Evolutionary conservation across 2,113 vertebrate species (phyloP).

Genomic region (Psammodynastes pulverulentus): DNA sequence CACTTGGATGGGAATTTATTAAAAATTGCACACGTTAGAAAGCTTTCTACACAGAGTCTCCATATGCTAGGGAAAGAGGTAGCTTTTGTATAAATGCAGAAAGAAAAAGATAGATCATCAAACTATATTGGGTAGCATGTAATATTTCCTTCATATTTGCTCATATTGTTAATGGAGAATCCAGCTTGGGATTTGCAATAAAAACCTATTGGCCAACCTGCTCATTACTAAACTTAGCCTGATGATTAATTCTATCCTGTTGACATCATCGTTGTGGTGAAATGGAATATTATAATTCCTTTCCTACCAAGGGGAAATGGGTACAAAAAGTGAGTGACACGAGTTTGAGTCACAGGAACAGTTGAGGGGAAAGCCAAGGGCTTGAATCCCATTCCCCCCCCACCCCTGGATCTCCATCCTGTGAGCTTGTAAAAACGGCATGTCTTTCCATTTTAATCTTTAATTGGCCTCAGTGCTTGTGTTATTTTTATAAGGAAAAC

Average conservation of each 20-base stretch:
- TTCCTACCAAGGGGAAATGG: not conserved
- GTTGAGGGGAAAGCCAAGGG: not conserved
- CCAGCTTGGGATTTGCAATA: not conserved
- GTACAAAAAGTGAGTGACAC: accelerated
- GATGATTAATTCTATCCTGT: not conserved
- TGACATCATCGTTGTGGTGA: not conserved
- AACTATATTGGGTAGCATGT: not conserved
- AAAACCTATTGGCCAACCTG: not conserved
- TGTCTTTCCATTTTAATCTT: slow-evolving; percentile 13
- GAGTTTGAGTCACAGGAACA: not conserved
- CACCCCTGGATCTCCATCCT: not conserved
- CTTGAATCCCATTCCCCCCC: not conserved
- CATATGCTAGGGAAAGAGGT: not conserved
- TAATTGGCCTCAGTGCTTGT: slow-evolving; percentile 10
- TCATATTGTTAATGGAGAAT: not conserved
- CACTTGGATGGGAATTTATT: not conserved
- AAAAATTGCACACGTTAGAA: not conserved
- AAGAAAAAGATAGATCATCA: not conserved
- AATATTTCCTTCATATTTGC: not conserved
- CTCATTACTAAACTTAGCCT: not conserved
- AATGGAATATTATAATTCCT: not conserved
- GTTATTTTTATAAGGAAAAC: slow-evolving; percentile 18
- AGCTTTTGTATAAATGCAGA: not conserved
- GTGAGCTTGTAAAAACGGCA: not conserved
- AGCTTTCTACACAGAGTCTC: not conserved